These are phyloP conservation scores for Columbina picui DNA, from an alignment of 2,113 vertebrate species.

Conservation along the genomic window DNA sequence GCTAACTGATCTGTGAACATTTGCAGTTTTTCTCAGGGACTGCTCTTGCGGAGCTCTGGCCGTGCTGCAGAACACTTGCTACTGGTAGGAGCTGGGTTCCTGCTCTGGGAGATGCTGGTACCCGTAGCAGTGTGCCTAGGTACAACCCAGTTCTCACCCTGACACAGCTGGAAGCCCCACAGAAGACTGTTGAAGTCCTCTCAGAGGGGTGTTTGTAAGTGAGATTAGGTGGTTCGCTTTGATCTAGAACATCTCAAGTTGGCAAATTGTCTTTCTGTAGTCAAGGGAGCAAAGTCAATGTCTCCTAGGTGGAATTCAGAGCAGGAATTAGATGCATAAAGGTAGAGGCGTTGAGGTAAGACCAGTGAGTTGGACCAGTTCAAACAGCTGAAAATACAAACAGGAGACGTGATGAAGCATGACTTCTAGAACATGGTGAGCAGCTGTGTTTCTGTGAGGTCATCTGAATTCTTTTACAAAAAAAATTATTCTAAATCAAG, in stretches of 20 bases:
- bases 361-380: fast-evolving
- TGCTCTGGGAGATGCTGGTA: background rate
- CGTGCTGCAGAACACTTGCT: background rate
- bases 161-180: fast-evolving
- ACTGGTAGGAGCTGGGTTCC: background rate
- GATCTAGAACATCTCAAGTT: background rate
- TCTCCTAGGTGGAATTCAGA: fast-evolving
- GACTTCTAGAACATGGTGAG: fast-evolving
- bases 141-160: background rate
- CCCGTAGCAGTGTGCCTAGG: fast-evolving
- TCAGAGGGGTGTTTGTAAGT: background rate
- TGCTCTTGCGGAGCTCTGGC: no score
- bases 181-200: fast-evolving
- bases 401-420: fast-evolving
- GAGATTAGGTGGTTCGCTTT: background rate
- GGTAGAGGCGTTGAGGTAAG: background rate
- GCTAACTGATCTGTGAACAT: background rate
- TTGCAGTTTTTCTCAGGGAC: background rate
- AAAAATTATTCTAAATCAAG: background rate
- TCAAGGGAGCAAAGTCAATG: fast-evolving
- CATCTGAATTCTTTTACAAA: fast-evolving
- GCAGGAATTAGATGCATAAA: fast-evolving
- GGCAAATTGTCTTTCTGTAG: no score
- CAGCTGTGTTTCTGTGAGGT: background rate
- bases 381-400: fast-evolving